Conservation (phyloP, 2,888 invertebrate genomes). For the Sabellastarte sp. region DNA sequence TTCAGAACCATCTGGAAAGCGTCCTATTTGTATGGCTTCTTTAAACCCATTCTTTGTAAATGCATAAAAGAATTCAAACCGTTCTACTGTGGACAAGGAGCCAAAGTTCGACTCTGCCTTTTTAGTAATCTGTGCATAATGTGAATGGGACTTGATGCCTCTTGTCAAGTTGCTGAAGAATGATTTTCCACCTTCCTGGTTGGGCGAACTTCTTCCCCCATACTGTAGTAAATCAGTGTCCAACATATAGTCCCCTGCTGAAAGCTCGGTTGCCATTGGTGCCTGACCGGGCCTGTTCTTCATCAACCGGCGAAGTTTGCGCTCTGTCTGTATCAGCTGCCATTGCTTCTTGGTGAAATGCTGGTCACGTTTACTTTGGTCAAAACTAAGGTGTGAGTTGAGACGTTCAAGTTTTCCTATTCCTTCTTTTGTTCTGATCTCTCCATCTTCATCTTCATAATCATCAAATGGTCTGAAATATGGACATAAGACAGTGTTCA, state of each 20-base stretch:
- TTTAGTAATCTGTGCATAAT: constrained; percentile 12
- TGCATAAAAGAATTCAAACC: constrained; percentile 27
- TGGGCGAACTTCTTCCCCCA: background rate
- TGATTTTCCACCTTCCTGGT: background rate
- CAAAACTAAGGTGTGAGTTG: no score
- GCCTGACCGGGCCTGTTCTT: background rate
- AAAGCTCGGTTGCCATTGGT: no score
- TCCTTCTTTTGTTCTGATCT: no score
- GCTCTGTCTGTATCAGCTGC: background rate
- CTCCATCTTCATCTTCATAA: no score
- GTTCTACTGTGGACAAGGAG: constrained; percentile 18
- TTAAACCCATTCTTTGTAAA: constrained; percentile 48
- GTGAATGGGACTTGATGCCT: constrained; percentile 15
- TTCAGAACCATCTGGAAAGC: constrained; percentile 43
- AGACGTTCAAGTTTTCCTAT: no score
- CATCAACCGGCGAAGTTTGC: background rate
- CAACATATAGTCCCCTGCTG: background rate
- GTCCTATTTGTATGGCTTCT: constrained; percentile 41
- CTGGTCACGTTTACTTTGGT: no score
- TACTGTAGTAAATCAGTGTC: background rate
- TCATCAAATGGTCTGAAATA: no score
- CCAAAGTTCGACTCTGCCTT: constrained; percentile 22
- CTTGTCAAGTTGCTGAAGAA: background rate
- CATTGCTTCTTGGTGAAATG: no score
- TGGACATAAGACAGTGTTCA: no score